Base-by-base conservation (phyloP, 2,113 vertebrate species). In the Pheucticus melanocephalus region DNA sequence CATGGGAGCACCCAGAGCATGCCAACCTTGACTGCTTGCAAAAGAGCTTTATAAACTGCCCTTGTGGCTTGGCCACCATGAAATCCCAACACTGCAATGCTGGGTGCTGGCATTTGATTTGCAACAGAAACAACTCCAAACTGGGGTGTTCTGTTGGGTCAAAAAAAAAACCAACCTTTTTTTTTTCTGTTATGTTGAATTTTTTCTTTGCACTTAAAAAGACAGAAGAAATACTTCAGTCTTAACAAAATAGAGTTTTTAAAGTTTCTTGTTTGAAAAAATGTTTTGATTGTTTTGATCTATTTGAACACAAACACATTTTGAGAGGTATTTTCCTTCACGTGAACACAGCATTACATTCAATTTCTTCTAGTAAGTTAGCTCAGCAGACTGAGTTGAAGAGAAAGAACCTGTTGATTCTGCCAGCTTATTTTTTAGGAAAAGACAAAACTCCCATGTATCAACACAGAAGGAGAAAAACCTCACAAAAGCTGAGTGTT, bases 271-370 rank as follows among this genome's bases (percentile, higher is more conserved):
- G 48, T 94, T 95, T 85, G 76, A 61, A 82, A 44, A 91, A 94
- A 86, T 78, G 17, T 94, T 86, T 91, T 90, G 61, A 82, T 89
- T 94, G 76, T 86, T 94, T 92, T 90, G 76, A 95, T 94, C 70
- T 91, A 69, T 78, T 93, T 94, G 83, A 92, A 78, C 27, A 73
- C 69, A 95, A 94, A 79, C 42, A 53, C 9, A 14, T 89, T 93
- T 83, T 87, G 57, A 91, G 54, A 72, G 35, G 18, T 69, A 17
- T 91, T 95, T 92, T 79, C 75, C 57, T 91, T 91, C 51, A 64
- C 18, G 31, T 68, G 69, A 91, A 78, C 25, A 22, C 27, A 28
- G 50, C 60, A 57, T 71, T 94, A 68, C 39, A 15, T 80, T 54
- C 60, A 70, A 19, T 65, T 71, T 81, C 71, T 92, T 66, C 20